Base-by-base conservation (phyloP, 2,113 vertebrate species). In the Colius striatus region DNA sequence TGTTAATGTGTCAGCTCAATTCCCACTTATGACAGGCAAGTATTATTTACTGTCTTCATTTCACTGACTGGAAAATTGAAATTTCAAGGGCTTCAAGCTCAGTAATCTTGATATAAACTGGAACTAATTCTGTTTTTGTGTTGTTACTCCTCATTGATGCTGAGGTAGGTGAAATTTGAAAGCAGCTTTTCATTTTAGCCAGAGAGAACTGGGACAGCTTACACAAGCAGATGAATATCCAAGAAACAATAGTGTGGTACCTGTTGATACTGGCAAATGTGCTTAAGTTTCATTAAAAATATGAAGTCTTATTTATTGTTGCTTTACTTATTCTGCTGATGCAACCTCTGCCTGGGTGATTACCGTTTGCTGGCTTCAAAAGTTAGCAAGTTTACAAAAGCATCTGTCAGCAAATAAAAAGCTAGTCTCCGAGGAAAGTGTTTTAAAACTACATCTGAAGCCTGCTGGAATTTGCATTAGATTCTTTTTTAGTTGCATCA, bases 61-160 rank as follows among this genome's bases (percentile, higher is more conserved):
- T 89, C 50, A 72, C 73, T 58, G 57, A 62, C 62, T 91, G 93
- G 94, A 92, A 96, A 96, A 97, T 96, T 72, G 66, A 45, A 87
- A 95, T 96, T 97, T 96, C 93, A 96, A 85, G 94, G 94, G 62
- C 65, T 96, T 96, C 85, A 94, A 50, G 79, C 79, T 92, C 79
- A 1, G 32, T 85, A 93, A 94, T 94, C 75, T 94, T 88, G 94
- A 85, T 93, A 88, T 90, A 93, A 92, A 84, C 90, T 96, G 93
- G 95, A 97, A 94, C 95, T 78, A 95, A 96, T 93, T 86, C 72
- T 93, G 72, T 1, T 94, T 97, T 95, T 95, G 94, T 96, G 93
- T 60, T 71, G 70, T 72, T 90, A 53, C 20, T 92, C 36, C 76
- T 92, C 23, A 3, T 8, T 81, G 81, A 3, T 92, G 94, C 95